Conservation (phyloP, 2,888 invertebrate genomes). For the Lochmaea crataegi region DNA sequence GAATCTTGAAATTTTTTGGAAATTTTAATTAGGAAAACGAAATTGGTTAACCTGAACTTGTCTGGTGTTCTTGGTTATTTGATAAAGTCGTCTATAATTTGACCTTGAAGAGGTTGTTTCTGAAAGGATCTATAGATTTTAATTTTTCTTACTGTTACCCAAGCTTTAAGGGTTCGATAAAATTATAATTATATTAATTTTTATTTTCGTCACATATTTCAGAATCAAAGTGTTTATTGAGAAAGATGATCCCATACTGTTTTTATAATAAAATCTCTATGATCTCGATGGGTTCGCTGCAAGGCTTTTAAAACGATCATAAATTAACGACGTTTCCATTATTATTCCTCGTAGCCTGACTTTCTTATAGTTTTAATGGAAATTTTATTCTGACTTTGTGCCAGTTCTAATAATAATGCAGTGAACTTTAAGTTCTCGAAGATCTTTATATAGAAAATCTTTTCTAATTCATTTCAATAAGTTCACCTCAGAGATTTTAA, state of each 20-base stretch:
- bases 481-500: slow-evolving; percentile 21
- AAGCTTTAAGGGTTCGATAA: too few relatives aligned
- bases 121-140: too few relatives aligned
- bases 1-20: too few relatives aligned
- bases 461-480: slow-evolving; percentile 33
- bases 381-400: slow-evolving; percentile 36
- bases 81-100: too few relatives aligned
- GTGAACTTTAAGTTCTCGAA: slow-evolving; percentile 23
- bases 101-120: too few relatives aligned
- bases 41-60: too few relatives aligned
- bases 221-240: background rate
- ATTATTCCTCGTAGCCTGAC: slow-evolving; percentile 33
- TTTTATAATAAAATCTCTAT: slow-evolving; percentile 1
- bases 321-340: slow-evolving; percentile 30
- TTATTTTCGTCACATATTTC: background rate
- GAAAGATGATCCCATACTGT: background rate
- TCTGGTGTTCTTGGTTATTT: too few relatives aligned
- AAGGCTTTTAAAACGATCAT: slow-evolving; percentile 20
- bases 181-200: too few relatives aligned
- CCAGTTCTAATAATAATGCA: slow-evolving; percentile 30
- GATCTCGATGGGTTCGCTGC: background rate
- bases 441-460: slow-evolving; percentile 17
- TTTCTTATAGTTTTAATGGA: slow-evolving; percentile 39
- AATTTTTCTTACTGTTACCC: too few relatives aligned
- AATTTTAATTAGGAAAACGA: too few relatives aligned